Conservation (phyloP, 1,140 invertebrate species). For the Nasonia longicornis region DNA sequence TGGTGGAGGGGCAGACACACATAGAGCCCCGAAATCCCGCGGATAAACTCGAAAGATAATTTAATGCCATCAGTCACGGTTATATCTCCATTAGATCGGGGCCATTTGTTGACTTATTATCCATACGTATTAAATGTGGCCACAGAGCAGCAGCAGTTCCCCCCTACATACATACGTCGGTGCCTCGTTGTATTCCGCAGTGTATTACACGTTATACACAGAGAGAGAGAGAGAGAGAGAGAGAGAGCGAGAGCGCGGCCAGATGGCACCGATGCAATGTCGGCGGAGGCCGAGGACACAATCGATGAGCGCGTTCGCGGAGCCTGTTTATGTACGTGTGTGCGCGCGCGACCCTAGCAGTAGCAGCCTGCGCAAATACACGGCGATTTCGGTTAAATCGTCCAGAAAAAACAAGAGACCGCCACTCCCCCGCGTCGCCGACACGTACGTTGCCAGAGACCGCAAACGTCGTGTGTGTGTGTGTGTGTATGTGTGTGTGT, state of each 20-base stretch:
- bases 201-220: slow-evolving; percentile 10
- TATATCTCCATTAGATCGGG: slow-evolving; percentile 41
- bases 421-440: background rate
- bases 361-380: slow-evolving; percentile 20
- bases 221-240: slow-evolving; percentile 14
- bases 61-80: slow-evolving; percentile 42
- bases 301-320: slow-evolving; percentile 28
- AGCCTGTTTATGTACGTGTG: background rate
- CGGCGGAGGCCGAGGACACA: background rate
- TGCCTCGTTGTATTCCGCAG: background rate
- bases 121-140: slow-evolving; percentile 41
- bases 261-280: slow-evolving; percentile 32
- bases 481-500: background rate
- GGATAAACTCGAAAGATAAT: slow-evolving; percentile 38
- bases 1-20: background rate
- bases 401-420: slow-evolving; percentile 24
- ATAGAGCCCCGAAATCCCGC: slow-evolving; percentile 23
- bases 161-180: background rate
- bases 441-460: background rate
- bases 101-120: slow-evolving; percentile 38
- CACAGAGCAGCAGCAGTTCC: slow-evolving; percentile 1
- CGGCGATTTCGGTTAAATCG: slow-evolving; percentile 39
- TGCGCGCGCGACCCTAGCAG: background rate
- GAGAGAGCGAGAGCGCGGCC: slow-evolving; percentile 15
- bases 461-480: background rate